Evolutionary conservation across 2,888 invertebrate genomes (phyloP), one percentile per base, ranked within the genome.

Genomic region (Pachydiplax longipennis): DNA sequence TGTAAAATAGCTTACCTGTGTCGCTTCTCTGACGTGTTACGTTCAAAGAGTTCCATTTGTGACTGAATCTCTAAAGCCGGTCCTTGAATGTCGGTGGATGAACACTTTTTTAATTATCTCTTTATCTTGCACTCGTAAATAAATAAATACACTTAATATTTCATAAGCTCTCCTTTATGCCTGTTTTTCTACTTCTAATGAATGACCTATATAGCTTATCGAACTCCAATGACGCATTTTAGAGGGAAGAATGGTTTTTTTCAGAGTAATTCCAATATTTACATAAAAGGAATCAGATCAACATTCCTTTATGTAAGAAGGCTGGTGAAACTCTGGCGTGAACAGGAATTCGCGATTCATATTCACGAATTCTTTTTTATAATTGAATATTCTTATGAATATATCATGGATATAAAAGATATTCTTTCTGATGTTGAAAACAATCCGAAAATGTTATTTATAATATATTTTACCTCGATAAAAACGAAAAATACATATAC

Each of bases 141-240:
- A 87, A 87, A 87, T 61, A 87, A 87, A 87, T 61, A 87, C 37
- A n/a, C 65, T 37, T 61, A 35, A 58, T 61, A 35, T 87, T 87
- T 61, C 87, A 87, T 61, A 58, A 87, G 87, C 61, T 22, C 53
- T 87, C 87, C 87, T 13, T 22, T 18, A 37, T 37, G 58, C 37
- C 87, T 61, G 87, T 87, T 87, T 83, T 87, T 87, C 87, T 83
- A 61, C 15, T 61, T 61, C 58, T 87, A 58, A 87, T 35, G 18
- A 87, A 37, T 61, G 87, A 61, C 87, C 87, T 87, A 87, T 37
- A 65, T 87, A 61, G 87, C 61, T 87, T 87, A 87, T 87, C 87
- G n/a, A n/a, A 61, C 25, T n/a, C n/a, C 87, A 37, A n/a, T 87
- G 87, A 87, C 87, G 87, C 87, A 87, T 31, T 58, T 73, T 12